These are phyloP conservation scores for Leguminivora glycinivorella DNA, from an alignment of 1,140 invertebrate species.

Conservation along the genomic window DNA sequence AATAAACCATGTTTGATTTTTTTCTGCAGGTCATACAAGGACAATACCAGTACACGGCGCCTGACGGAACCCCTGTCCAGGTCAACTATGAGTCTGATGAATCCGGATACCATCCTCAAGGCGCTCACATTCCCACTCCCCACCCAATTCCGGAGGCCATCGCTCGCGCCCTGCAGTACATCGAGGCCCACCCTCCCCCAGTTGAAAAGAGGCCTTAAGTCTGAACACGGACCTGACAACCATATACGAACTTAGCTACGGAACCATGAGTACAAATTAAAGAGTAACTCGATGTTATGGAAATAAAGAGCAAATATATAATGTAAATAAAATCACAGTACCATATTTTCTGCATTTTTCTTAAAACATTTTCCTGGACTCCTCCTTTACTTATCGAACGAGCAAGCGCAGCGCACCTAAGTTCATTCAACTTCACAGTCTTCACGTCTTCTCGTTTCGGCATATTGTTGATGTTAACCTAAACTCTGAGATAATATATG, in stretches of 20 bases:
- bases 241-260: neutral
- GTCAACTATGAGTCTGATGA: conserved; percentile 86
- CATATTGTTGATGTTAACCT: no score
- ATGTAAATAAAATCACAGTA: conserved; percentile 19
- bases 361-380: neutral
- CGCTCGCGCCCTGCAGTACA: conserved; percentile 61
- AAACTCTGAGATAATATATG: no score
- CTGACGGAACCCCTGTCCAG: conserved; percentile 80
- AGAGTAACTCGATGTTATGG: conserved; percentile 8
- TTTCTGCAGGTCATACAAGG: conserved; percentile 59
- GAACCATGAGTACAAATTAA: neutral
- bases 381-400: neutral
- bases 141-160: conserved; percentile 76
- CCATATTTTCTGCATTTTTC: neutral
- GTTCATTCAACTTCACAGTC: no score
- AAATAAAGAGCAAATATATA: neutral
- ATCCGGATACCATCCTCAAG: conserved; percentile 81
- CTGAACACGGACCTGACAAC: neutral
- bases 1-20: no score
- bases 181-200: conserved; percentile 44
- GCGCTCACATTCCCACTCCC: conserved; percentile 80
- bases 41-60: conserved; percentile 81
- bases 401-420: no score
- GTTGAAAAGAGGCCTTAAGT: neutral
- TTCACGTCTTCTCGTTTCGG: no score